Evolutionary conservation across 2,113 vertebrate genomes (phyloP).

Genomic region (Okapia johnstoni): DNA sequence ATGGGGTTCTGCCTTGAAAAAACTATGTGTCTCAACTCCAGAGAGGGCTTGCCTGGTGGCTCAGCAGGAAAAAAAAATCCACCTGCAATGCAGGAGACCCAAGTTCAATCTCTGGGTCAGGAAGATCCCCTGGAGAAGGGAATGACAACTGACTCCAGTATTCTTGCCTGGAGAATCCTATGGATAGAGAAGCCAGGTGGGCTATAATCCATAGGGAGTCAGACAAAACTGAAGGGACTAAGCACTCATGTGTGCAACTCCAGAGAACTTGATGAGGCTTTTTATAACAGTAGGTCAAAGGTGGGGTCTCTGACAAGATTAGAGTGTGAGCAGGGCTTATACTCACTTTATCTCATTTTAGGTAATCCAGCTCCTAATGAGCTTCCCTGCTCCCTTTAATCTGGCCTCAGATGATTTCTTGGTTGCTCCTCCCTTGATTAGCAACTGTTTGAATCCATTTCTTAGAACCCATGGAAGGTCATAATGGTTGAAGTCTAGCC

Average conservation of each 20-base stretch:
- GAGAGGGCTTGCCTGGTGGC: background rate
- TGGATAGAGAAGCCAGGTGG: background rate
- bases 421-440: background rate
- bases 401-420: background rate
- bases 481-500: background rate
- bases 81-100: background rate
- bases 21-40: background rate
- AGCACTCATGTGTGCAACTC: background rate
- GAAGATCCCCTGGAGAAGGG: background rate
- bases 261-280: background rate
- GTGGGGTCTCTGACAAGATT: background rate
- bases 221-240: background rate
- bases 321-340: background rate
- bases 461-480: background rate
- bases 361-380: background rate
- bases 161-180: background rate
- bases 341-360: background rate
- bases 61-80: background rate
- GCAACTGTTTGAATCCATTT: background rate
- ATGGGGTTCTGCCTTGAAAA: background rate
- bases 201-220: background rate
- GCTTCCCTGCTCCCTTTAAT: background rate
- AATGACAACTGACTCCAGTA: background rate
- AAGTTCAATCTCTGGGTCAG: background rate
- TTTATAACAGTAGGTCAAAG: background rate